A percentile compares a stretch with the other conserved stretches of the same genome.
phyloP scores from a whole-genome alignment of 1,140 invertebrate genomes.

The Sycobia sp. region DNA sequence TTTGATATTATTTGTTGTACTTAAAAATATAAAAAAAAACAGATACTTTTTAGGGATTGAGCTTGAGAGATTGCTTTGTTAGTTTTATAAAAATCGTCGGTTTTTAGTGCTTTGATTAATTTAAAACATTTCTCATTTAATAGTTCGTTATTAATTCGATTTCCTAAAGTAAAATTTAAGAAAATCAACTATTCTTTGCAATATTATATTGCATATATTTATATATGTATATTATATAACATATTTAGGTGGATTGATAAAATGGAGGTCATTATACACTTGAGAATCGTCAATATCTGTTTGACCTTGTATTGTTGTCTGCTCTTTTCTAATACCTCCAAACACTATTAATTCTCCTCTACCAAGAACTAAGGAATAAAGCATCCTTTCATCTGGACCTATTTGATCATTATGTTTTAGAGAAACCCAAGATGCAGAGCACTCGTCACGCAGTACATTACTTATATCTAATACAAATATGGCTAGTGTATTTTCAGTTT shows the following conservation, averaged over 20 bases:
- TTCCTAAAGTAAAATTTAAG: not conserved
- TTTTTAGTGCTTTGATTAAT: constrained; percentile 10
- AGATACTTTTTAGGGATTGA: not conserved
- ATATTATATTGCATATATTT: not conserved
- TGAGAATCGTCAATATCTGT: constrained; percentile 59
- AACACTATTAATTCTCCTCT: constrained; percentile 93
- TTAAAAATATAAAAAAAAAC: too few relatives aligned
- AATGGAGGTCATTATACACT: constrained; percentile 81
- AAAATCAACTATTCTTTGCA: not conserved
- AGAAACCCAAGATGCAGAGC: constrained; percentile 77
- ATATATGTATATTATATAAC: constrained; percentile 65
- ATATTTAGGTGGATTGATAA: constrained; percentile 76
- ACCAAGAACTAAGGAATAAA: constrained; percentile 87
- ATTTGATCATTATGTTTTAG: constrained; percentile 67
- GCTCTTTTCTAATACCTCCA: constrained; percentile 86
- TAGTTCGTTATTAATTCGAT: not conserved
- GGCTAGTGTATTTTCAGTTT: constrained; percentile 68
- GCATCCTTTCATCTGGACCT: constrained; percentile 85
- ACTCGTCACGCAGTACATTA: constrained; percentile 69
- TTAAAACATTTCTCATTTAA: constrained; percentile 7
- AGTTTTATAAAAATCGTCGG: constrained; percentile 1
- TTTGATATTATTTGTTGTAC: too few relatives aligned
- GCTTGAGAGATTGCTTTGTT: not conserved
- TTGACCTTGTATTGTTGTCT: constrained; percentile 50
- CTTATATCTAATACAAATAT: constrained; percentile 89